Base-by-base conservation (phyloP, 1,140 invertebrate species). In the Drosophila quadrilineata region DNA sequence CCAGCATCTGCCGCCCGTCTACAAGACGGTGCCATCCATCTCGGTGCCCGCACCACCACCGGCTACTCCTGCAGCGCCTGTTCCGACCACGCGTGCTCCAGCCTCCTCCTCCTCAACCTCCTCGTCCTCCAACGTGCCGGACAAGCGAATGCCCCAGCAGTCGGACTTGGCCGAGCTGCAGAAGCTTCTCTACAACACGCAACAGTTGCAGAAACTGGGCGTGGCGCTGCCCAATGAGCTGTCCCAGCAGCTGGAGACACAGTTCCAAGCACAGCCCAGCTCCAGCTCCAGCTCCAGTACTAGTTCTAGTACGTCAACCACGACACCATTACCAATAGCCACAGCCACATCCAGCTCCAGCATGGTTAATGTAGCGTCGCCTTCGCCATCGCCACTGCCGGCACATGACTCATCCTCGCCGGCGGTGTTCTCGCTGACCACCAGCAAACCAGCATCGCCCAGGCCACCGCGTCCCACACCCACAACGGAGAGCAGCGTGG, bases 181-280 rank as follows among this genome's bases (percentile, higher is more conserved):
- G 33, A 89, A 89, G 41, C 38, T 89, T 14, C 71, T 89, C 1
- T 89, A 87, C 56, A 88, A 89, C 40, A 87, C 87, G 9, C 79
- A 87, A n/a, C 70, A 87, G 59, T 33, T 89, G 35, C 89, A 91
- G 63, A 89, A 89, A 52, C 50, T 91, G 24, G 91, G 91, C 71
- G 88, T 90, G 12, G 89, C 89, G 0, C 53, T 90, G 35, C 90
- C 89, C 17, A 70, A 82, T 14, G 84, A 88, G 24, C 57, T 88
- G 1, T 86, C 84, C 0, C 58, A 75, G 24, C 84, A 88, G 50
- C 50, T 89, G 22, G 87, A 89, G 43, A 79, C 63, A 3, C 79
- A 86, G 31, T 54, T 88, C 10, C 54, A 84, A 46, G 41, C 41
- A 36, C 41, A 71, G 0, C 52, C 36, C 3, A 71, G n/a, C 19